Conservation (phyloP, 2,888 invertebrate species). For the Bursaphelenchus okinawaensis region DNA sequence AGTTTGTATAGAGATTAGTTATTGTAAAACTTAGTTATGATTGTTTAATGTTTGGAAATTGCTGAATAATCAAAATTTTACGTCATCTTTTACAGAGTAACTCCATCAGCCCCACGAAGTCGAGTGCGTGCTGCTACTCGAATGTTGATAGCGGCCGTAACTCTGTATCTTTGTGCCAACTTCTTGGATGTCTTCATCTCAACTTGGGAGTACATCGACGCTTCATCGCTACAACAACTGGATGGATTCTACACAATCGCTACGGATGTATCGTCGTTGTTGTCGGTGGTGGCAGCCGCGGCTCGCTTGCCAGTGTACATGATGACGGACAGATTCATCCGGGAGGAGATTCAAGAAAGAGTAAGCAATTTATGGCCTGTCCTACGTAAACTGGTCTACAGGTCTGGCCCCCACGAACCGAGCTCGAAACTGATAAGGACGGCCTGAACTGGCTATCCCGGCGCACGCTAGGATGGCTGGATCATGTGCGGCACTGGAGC, state of each 20-base stretch:
- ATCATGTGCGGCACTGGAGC: background rate
- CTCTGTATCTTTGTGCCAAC: conserved; percentile 46
- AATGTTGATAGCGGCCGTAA: conserved; percentile 46
- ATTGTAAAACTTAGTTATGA: too few species aligned
- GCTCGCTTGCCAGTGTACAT: conserved; percentile 50
- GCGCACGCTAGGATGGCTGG: background rate
- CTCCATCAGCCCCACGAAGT: conserved; percentile 8
- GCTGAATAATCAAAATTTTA: too few species aligned
- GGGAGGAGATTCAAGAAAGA: conserved; percentile 31
- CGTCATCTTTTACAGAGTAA: background rate
- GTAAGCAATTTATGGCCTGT: background rate
- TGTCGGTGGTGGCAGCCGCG: conserved; percentile 48
- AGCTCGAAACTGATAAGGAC: background rate
- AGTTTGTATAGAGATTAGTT: too few species aligned
- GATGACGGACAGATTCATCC: conserved; percentile 36
- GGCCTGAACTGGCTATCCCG: background rate
- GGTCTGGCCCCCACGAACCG: background rate
- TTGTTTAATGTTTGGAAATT: too few species aligned
- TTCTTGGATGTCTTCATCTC: conserved; percentile 47
- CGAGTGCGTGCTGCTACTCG: conserved; percentile 47
- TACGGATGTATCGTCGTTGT: conserved; percentile 44
- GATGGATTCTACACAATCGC: conserved; percentile 42
- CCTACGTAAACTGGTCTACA: background rate
- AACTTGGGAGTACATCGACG: conserved; percentile 44
- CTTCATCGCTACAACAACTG: conserved; percentile 21